Conservation (phyloP, 1,140 invertebrate species). For the Hycleus cichorii region DNA sequence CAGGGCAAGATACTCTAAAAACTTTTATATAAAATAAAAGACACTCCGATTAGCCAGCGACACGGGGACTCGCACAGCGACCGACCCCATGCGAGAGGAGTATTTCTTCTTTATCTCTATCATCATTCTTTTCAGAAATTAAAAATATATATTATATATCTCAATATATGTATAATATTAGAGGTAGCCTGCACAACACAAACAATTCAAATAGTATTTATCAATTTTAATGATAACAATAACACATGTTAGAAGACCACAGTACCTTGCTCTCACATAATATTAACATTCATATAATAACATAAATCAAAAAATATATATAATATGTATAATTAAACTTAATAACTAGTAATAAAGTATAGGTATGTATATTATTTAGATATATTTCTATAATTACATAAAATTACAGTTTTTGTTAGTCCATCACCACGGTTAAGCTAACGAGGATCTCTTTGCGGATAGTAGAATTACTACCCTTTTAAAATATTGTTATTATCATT, state of each 20-base stretch:
- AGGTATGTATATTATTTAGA: constrained; percentile 15
- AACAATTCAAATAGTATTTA: constrained; percentile 25
- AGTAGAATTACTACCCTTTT: no score
- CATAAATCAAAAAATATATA: constrained; percentile 25
- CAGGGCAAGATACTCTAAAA: constrained; percentile 30
- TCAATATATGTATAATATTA: constrained; percentile 3
- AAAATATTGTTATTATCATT: no score
- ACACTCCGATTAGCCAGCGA: constrained; percentile 18
- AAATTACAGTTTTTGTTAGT: constrained; percentile 36
- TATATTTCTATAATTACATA: constrained; percentile 32
- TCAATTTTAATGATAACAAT: constrained; percentile 26
- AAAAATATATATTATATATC: constrained; percentile 6
- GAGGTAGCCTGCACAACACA: constrained; percentile 29
- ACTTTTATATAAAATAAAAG: constrained; percentile 7
- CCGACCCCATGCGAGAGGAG: constrained; percentile 11
- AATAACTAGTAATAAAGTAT: constrained; percentile 26
- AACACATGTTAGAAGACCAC: constrained; percentile 34
- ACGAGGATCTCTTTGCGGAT: background rate
- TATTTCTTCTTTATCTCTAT: background rate
- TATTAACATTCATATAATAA: constrained; percentile 32
- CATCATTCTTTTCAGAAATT: constrained; percentile 21
- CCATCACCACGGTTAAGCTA: constrained; percentile 37
- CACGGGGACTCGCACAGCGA: constrained; percentile 18
- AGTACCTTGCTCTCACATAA: constrained; percentile 33
- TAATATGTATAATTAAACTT: constrained; percentile 31